Conservation (phyloP, 2,797 vertebrate species). For the Ctenopoma kingsleyae region DNA sequence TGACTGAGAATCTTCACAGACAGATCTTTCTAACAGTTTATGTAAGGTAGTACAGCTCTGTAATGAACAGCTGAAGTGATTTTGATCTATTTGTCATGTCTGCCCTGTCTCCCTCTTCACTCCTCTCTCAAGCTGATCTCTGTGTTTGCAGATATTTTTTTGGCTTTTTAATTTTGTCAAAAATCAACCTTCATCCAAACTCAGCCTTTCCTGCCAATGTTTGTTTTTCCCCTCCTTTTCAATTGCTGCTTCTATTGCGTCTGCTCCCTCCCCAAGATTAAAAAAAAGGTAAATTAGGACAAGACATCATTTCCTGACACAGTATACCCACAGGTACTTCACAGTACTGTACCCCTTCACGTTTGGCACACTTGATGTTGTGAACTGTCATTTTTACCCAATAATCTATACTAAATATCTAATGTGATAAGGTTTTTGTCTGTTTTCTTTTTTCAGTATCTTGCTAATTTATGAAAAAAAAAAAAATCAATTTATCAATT, state of each 20-base stretch:
- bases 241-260: background rate
- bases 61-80: background rate
- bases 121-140: background rate
- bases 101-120: background rate
- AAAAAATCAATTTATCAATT: too few relatives aligned
- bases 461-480: too few relatives aligned
- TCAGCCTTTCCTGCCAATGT: conserved; percentile 17
- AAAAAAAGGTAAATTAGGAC: conserved; percentile 7
- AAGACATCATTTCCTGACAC: conserved; percentile 12
- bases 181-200: conserved; percentile 12
- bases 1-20: too few relatives aligned
- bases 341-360: too few relatives aligned
- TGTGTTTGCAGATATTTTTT: background rate
- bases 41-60: background rate
- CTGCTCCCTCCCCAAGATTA: conserved; percentile 10
- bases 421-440: too few relatives aligned
- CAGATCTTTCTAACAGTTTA: background rate
- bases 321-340: background rate
- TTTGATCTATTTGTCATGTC: background rate
- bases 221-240: conserved; percentile 16
- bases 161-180: conserved; percentile 26
- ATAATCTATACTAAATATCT: too few relatives aligned
- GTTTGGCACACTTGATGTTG: too few relatives aligned
- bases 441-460: too few relatives aligned
- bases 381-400: too few relatives aligned